These are phyloP conservation scores for Pseudanteris insignis DNA, from an alignment of 2,888 invertebrate genomes.

Conservation along the genomic window DNA sequence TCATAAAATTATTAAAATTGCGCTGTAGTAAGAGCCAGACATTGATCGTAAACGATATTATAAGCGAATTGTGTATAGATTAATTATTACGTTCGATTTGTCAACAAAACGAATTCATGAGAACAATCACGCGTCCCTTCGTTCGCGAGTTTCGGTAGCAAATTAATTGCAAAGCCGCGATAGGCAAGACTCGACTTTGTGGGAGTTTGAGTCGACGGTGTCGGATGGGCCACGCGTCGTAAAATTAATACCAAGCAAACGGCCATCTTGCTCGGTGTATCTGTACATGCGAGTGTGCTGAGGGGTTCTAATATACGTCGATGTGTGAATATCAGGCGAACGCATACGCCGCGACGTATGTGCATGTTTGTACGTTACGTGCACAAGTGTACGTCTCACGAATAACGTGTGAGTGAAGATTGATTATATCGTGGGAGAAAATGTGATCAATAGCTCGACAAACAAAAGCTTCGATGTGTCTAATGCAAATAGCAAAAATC, in stretches of 20 bases:
- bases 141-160: constrained; percentile 56
- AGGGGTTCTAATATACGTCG: constrained; percentile 51
- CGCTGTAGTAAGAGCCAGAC: no score
- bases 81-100: no score
- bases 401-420: constrained; percentile 62
- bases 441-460: constrained; percentile 66
- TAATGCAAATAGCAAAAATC: constrained; percentile 65
- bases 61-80: no score
- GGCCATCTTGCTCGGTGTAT: constrained; percentile 63
- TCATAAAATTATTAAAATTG: no score
- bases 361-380: constrained; percentile 41
- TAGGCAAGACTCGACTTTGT: background rate
- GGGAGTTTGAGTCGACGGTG: constrained; percentile 14
- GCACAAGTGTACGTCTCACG: constrained; percentile 52
- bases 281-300: constrained; percentile 38
- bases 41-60: no score
- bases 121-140: constrained; percentile 47
- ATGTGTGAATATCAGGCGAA: constrained; percentile 47
- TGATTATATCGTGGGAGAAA: constrained; percentile 66
- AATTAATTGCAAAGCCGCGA: constrained; percentile 58
- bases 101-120: no score
- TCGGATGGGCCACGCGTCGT: constrained; percentile 49
- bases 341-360: constrained; percentile 29
- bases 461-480: constrained; percentile 62
- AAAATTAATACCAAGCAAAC: constrained; percentile 63